Evolutionary conservation across 2,888 invertebrate genomes (phyloP), one percentile per base, ranked within the genome.

Genomic region (Thymelicus lineola): DNA sequence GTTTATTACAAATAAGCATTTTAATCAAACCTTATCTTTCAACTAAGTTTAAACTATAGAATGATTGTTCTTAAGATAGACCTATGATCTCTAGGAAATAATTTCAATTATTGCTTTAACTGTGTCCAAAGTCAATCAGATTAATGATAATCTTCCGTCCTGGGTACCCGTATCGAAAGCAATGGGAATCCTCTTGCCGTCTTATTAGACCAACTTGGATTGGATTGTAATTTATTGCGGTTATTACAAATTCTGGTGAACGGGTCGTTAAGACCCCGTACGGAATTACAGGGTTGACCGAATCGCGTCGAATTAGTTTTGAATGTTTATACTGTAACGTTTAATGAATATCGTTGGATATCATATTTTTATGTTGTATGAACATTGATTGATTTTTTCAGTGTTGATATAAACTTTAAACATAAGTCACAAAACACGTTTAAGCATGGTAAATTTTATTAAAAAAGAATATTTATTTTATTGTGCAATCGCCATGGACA

Each of bases 221-320:
- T 87, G 86, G 84, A 77, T 86, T 75, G 85, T 88, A 86, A 89
- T 90, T 90, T 90, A 90, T 90, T 85, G 85, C 79, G 81, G 87
- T 85, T 86, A 87, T 85, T 83, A 82, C 82, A 82, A 88, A 87
- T 86, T 87, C 83, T 80, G 80, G 82, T 74, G 72, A 77, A 69
- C 74, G 83, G 85, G 81, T 79, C 80, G 77, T 78, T 80, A 76
- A 75, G 79, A 78, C 79, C 82, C 72, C 74, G 69, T 17, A 63
- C 72, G 72, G 68, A 69, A 75, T 77, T 75, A 75, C 76, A 79
- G 79, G 81, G 82, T 84, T 86, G 83, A 84, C 80, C 81, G 76
- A 78, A 79, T 80, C 72, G 72, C 69, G 73, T 75, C 80, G 80
- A 83, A 86, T 89, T 87, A 84, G 86, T 86, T 82, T 80, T 75